Evolutionary conservation across 2,797 vertebrate species (phyloP), one percentile per base, ranked within the genome.

Genomic region (Epinephelus awoara): DNA sequence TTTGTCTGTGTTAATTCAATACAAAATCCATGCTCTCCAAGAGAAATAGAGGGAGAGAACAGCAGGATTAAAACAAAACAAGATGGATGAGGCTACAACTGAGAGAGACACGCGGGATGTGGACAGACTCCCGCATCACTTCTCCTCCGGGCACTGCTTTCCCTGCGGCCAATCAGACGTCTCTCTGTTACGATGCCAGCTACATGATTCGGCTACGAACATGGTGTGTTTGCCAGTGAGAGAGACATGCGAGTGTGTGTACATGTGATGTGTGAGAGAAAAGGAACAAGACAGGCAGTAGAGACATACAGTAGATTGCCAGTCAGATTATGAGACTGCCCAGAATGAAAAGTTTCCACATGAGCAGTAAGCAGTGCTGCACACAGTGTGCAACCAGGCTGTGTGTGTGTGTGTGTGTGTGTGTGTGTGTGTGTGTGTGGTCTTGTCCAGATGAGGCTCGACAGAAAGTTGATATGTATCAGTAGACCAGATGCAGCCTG

Each of bases 381-480:
- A 77, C 29, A 66, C 44, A 50, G 14, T 15, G n/a, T 57, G 34
- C 51, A 38, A 58, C n/a, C 59, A 73, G 61, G 7, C 38, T 55
- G 6, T 72, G 56, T 59, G 51, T 67, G 56, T 65, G 66, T 67
- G 75, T 65, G 77, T n/a, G 67, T 65, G 66, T 65, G 75, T 65
- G 77, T n/a, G 67, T 29, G 27, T 29, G 27, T 6, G 27, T 63
- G 47, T 62, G 66, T 67, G 75, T 65, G 77, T n/a, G 67, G 25
- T 65, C 67, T 75, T 25, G n/a, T 80, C 64, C 49, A 71, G 67
- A 89, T 69, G 61, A 79, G 59, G 42, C 42, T 44, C 40, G 56
- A 76, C 46, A 80, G 67, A 85, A 77, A 34, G 59, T 62, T 55
- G 70, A 86, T 87, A 58, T 72, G 54, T 66, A 88, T 91, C 90